These are phyloP conservation scores for Drosophila diplacantha DNA, from an alignment of 2,888 invertebrate species.

Conservation along the genomic window DNA sequence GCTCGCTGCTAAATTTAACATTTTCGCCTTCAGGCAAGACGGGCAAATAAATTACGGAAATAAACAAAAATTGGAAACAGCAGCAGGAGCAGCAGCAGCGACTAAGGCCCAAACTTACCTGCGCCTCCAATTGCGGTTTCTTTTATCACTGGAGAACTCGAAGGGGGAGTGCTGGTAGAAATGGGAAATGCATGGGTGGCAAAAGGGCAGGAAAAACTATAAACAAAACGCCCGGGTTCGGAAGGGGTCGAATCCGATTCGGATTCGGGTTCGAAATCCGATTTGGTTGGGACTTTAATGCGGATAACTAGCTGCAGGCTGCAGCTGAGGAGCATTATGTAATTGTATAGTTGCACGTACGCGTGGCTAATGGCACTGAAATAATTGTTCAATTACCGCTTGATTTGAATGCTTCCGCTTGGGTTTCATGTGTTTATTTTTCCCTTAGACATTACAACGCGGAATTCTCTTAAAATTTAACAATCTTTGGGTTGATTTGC, in stretches of 20 bases:
- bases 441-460: not conserved
- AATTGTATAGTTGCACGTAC: constrained; percentile 10
- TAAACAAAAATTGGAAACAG: constrained; percentile 50
- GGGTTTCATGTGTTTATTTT: not conserved
- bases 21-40: constrained; percentile 48
- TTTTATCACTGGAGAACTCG: constrained; percentile 28
- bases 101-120: constrained; percentile 46
- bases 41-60: constrained; percentile 64
- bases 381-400: constrained; percentile 4
- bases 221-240: constrained; percentile 10
- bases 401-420: not conserved
- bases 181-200: constrained; percentile 14
- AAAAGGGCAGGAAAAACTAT: constrained; percentile 16
- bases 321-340: constrained; percentile 15
- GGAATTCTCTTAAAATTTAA: not conserved
- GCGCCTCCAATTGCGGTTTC: constrained; percentile 42
- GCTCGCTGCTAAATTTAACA: constrained; percentile 65
- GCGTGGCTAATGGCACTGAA: not conserved
- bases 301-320: constrained; percentile 13
- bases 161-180: constrained; percentile 12
- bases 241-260: constrained; percentile 4
- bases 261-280: constrained; percentile 5
- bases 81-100: constrained; percentile 25
- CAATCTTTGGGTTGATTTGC: not conserved
- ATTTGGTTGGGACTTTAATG: constrained; percentile 12